These are phyloP conservation scores for Agrilus mali DNA, from an alignment of 2,888 invertebrate genomes.

Conservation along the genomic window DNA sequence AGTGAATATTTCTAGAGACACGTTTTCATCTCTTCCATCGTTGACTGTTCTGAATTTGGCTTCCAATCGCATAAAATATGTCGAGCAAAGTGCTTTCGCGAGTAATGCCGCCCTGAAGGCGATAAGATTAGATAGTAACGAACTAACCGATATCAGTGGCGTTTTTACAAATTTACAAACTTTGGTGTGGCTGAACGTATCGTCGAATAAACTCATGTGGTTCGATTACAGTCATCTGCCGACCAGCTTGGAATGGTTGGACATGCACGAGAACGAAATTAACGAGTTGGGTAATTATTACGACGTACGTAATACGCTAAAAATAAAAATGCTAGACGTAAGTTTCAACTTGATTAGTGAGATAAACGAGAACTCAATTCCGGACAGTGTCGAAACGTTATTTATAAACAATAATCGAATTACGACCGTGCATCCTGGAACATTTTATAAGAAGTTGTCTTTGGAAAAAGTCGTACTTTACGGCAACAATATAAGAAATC, in stretches of 20 bases:
- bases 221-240: slow-evolving; percentile 74
- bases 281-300: slow-evolving; percentile 62
- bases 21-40: slow-evolving; percentile 56
- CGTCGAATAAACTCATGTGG: slow-evolving; percentile 64
- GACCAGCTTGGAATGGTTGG: slow-evolving; percentile 62
- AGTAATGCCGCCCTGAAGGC: slow-evolving; percentile 61
- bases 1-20: slow-evolving; percentile 61
- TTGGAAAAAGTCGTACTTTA: slow-evolving; percentile 65
- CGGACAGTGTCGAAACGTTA: slow-evolving; percentile 58
- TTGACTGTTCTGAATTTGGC: slow-evolving; percentile 70
- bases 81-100: slow-evolving; percentile 67
- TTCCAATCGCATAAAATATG: slow-evolving; percentile 62
- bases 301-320: slow-evolving; percentile 49
- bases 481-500: slow-evolving; percentile 57
- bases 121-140: slow-evolving; percentile 65
- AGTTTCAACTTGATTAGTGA: slow-evolving; percentile 59
- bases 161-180: slow-evolving; percentile 62
- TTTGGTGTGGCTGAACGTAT: slow-evolving; percentile 70
- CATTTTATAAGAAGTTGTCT: slow-evolving; percentile 56
- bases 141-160: slow-evolving; percentile 63
- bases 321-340: slow-evolving; percentile 64
- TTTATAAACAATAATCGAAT: slow-evolving; percentile 66
- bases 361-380: slow-evolving; percentile 55
- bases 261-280: slow-evolving; percentile 70
- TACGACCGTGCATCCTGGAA: slow-evolving; percentile 53